These are phyloP conservation scores for Squalus acanthias DNA, from an alignment of 2,797 vertebrate species.

Conservation along the genomic window DNA sequence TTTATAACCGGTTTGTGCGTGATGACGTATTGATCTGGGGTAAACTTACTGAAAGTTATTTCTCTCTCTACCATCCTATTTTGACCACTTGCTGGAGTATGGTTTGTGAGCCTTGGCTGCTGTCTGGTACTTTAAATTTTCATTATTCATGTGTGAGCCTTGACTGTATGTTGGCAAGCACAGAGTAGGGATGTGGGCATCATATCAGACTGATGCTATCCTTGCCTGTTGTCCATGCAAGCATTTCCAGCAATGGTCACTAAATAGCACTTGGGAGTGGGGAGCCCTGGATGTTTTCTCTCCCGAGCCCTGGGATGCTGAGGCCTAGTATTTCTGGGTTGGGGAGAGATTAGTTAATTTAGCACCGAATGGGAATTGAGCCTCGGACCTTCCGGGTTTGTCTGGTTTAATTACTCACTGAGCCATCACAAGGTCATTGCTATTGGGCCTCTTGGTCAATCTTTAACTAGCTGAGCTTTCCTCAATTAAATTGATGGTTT, in stretches of 20 bases:
- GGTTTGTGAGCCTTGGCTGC: neutral
- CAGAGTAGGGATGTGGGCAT: too few relatives aligned
- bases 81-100: neutral
- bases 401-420: neutral
- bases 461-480: neutral
- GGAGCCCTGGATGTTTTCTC: neutral
- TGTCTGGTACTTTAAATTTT: neutral
- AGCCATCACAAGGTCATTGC: neutral
- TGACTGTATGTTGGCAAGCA: neutral
- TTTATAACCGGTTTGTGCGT: neutral
- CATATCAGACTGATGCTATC: too few relatives aligned
- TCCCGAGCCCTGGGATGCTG: neutral
- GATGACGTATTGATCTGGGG: too few relatives aligned
- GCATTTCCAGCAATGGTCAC: neutral
- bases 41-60: neutral
- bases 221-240: neutral
- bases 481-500: neutral
- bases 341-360: too few relatives aligned
- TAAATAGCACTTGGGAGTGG: neutral
- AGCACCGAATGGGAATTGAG: neutral
- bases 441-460: neutral
- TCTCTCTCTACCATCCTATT: neutral
- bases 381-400: neutral
- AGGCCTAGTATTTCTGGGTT: too few relatives aligned
- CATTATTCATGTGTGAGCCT: neutral